These are phyloP conservation scores for Cataglyphis livida DNA, from an alignment of 2,888 invertebrate species.

Conservation along the genomic window DNA sequence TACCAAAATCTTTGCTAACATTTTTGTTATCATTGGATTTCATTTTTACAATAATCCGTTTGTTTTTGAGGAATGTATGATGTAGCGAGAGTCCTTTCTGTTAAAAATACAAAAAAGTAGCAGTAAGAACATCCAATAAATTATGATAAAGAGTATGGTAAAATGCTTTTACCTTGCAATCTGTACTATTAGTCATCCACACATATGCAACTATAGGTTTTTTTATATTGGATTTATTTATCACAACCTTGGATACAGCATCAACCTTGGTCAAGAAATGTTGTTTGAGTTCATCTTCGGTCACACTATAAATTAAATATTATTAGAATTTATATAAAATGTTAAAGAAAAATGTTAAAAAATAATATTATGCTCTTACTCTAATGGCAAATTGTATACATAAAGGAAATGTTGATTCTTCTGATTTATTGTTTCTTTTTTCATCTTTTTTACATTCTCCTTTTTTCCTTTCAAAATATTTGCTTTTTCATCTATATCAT, in stretches of 20 bases:
- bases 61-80: conserved; percentile 83
- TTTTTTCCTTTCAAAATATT: background rate
- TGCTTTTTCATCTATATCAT: conserved; percentile 33
- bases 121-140: conserved; percentile 3
- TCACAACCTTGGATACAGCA: conserved; percentile 82
- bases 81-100: conserved; percentile 86
- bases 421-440: conserved; percentile 23
- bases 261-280: conserved; percentile 86
- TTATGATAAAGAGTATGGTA: background rate
- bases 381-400: conserved; percentile 86
- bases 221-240: conserved; percentile 79
- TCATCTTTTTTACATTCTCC: conserved; percentile 19
- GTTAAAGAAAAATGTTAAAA: conserved; percentile 3
- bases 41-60: conserved; percentile 85
- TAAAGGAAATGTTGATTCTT: conserved; percentile 84
- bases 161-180: conserved; percentile 84
- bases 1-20: conserved; percentile 75
- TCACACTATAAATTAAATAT: conserved; percentile 73
- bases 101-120: conserved; percentile 64
- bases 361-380: conserved; percentile 75
- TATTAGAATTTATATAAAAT: background rate
- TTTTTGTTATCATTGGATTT: conserved; percentile 78
- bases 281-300: conserved; percentile 83
- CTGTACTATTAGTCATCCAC: conserved; percentile 83
- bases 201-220: conserved; percentile 85